These are phyloP conservation scores for Adelges cooleyi DNA, from an alignment of 1,140 invertebrate species.

Conservation along the genomic window DNA sequence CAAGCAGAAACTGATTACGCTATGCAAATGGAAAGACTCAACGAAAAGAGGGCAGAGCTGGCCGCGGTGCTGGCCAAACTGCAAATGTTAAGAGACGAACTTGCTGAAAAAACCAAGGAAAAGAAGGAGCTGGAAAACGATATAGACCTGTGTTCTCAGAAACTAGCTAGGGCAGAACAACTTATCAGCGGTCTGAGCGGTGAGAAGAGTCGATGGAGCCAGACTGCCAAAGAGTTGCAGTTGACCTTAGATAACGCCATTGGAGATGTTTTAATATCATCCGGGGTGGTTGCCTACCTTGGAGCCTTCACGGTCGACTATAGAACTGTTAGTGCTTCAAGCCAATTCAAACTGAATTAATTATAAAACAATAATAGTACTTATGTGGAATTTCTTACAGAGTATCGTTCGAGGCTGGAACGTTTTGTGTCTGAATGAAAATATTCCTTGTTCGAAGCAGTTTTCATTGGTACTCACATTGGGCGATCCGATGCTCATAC, in stretches of 20 bases:
- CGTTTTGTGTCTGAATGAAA: constrained; percentile 47
- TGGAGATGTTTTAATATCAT: constrained; percentile 62
- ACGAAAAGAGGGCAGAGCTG: constrained; percentile 74
- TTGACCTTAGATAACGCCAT: constrained; percentile 68
- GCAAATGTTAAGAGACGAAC: constrained; percentile 89
- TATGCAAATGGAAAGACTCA: constrained; percentile 78
- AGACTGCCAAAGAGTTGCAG: constrained; percentile 60
- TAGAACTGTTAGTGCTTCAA: constrained; percentile 44
- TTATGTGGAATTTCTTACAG: too few relatives aligned
- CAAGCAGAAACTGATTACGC: constrained; percentile 72
- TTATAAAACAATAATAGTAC: too few relatives aligned
- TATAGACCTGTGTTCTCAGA: constrained; percentile 82
- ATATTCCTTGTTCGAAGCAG: constrained; percentile 63
- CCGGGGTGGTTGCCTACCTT: constrained; percentile 76
- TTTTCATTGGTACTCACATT: constrained; percentile 72
- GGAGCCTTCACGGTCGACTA: constrained; percentile 76
- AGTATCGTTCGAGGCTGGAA: constrained; percentile 59
- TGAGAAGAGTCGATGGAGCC: constrained; percentile 79
- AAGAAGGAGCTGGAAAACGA: constrained; percentile 92
- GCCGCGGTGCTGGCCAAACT: constrained; percentile 62
- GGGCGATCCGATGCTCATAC: constrained; percentile 71
- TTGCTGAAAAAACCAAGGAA: constrained; percentile 91
- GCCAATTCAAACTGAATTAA: too few relatives aligned
- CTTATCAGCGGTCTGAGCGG: constrained; percentile 75
- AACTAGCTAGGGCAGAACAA: constrained; percentile 81